Percentiles rank a stretch among this genome's conserved stretches.
These are phyloP conservation scores for Glaucopsyche alexis DNA, from an alignment of 2,888 invertebrate genomes.

Conservation along the genomic window DNA sequence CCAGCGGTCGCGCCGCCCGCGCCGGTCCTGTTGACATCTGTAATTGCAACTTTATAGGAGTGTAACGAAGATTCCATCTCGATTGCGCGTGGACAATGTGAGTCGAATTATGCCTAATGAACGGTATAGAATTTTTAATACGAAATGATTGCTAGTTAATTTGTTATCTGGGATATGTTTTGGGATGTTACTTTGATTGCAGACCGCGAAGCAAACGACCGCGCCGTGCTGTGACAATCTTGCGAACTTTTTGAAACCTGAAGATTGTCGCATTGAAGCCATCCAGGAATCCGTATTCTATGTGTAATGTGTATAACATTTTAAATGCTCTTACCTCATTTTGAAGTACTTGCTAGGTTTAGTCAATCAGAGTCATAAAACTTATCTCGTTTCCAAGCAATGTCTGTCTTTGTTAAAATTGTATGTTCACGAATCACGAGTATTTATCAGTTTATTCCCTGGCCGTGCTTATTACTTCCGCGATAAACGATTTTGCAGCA, in stretches of 20 bases:
- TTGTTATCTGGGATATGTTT: background rate
- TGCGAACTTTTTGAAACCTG: too few relatives aligned
- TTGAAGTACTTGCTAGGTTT: too few relatives aligned
- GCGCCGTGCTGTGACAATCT: too few relatives aligned
- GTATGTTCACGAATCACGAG: background rate
- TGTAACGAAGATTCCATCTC: background rate
- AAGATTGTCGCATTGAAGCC: too few relatives aligned
- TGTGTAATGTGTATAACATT: too few relatives aligned
- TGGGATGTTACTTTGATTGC: background rate
- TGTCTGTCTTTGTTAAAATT: background rate
- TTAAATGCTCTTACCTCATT: too few relatives aligned
- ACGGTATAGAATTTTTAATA: background rate
- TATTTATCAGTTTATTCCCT: background rate
- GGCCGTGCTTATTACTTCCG: conserved; percentile 33
- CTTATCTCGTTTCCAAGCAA: background rate
- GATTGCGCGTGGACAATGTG: background rate
- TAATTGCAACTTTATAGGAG: conserved; percentile 2
- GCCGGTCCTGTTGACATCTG: background rate
- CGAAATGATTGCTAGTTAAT: background rate
- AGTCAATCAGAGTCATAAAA: background rate
- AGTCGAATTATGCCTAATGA: conserved; percentile 5
- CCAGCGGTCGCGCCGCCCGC: background rate
- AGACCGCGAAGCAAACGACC: too few relatives aligned
- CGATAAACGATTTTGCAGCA: background rate
- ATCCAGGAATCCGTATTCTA: too few relatives aligned